A percentile compares a stretch with the other conserved stretches of the same genome.
These are phyloP conservation scores for Natator depressus DNA, from an alignment of 2,113 vertebrate genomes.

Conservation along the genomic window DNA sequence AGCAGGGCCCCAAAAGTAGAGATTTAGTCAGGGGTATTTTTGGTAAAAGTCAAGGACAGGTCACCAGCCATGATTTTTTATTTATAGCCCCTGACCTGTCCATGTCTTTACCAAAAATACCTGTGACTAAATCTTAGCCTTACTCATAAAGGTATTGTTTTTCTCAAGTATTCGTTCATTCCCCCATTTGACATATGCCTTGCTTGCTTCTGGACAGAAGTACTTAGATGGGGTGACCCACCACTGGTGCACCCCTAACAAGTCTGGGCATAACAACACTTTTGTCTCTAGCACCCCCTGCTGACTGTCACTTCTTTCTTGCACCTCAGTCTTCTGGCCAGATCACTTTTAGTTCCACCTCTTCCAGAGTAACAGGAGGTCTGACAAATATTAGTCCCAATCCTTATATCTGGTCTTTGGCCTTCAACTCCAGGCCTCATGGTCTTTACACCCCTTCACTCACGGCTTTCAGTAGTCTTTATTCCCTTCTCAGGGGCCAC, in stretches of 20 bases:
- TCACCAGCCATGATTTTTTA: too few species aligned
- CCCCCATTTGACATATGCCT: not conserved
- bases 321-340: not conserved
- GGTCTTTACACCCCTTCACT: not conserved
- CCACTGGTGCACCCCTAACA: not conserved
- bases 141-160: not conserved
- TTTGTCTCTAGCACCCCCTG: not conserved
- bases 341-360: not conserved
- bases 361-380: not conserved
- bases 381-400: not conserved
- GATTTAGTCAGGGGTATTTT: too few species aligned
- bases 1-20: too few species aligned
- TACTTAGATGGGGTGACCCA: not conserved
- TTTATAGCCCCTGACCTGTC: too few species aligned
- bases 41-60: too few species aligned
- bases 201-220: not conserved
- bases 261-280: not conserved
- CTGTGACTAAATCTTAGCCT: too few species aligned
- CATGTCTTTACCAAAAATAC: too few species aligned
- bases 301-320: not conserved
- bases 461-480: not conserved
- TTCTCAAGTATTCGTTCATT: slow-evolving; percentile 5
- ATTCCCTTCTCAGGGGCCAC: not conserved
- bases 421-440: not conserved
- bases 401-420: not conserved